These are phyloP conservation scores for Dioctria rufipes DNA, from an alignment of 2,888 invertebrate genomes.

Conservation along the genomic window DNA sequence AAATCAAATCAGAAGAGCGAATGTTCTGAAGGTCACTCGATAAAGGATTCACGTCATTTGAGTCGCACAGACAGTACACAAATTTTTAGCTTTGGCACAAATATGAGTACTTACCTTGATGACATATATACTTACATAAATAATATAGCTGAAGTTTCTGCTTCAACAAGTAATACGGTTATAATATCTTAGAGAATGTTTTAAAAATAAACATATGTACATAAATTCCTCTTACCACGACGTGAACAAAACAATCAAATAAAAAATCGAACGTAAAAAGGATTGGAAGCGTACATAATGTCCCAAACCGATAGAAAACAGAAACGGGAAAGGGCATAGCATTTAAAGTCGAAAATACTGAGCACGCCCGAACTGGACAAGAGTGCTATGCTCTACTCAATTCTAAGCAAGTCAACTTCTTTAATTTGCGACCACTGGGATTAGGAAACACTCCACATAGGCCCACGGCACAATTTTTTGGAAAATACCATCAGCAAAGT, in stretches of 20 bases:
- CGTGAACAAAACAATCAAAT: too few species aligned
- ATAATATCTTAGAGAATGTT: too few species aligned
- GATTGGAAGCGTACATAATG: too few species aligned
- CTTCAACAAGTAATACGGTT: not conserved
- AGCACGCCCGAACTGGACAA: not conserved
- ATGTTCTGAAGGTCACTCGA: constrained; percentile 1
- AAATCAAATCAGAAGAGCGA: not conserved
- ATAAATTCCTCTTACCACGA: too few species aligned
- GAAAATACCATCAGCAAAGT: constrained; percentile 30
- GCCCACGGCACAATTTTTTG: constrained; percentile 7
- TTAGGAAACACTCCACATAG: not conserved
- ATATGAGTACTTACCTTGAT: not conserved
- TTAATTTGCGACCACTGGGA: constrained; percentile 7
- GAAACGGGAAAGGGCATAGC: not conserved
- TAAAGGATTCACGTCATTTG: not conserved
- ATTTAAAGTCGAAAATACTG: not conserved
- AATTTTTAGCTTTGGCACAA: not conserved
- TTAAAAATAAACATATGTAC: too few species aligned
- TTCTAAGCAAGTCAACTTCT: constrained; percentile 20
- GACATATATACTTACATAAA: not conserved
- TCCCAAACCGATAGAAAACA: too few species aligned
- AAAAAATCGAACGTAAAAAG: too few species aligned
- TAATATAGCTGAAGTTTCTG: not conserved
- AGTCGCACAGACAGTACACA: not conserved
- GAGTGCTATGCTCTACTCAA: not conserved